These are phyloP conservation scores for Hephaestus fuliginosus DNA, from an alignment of 2,797 vertebrate genomes.

Conservation along the genomic window DNA sequence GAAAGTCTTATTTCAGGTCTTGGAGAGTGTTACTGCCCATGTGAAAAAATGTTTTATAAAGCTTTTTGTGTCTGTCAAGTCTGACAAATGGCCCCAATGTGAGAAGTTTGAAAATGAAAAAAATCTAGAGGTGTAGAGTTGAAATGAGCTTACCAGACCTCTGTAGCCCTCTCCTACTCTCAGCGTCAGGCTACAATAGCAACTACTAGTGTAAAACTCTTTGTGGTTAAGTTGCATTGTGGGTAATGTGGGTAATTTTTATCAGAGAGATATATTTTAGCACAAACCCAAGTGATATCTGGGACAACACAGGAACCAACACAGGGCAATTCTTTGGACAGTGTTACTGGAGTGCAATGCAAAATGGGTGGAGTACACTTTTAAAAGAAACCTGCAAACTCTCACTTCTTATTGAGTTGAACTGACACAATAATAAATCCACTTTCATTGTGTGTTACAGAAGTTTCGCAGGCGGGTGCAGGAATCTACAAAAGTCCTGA, in stretches of 20 bases:
- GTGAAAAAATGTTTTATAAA: background rate
- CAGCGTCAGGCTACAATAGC: background rate
- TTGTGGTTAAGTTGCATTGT: background rate
- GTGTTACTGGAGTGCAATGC: background rate
- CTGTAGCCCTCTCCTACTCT: background rate
- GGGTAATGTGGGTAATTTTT: no score
- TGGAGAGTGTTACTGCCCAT: background rate
- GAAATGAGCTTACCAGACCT: background rate
- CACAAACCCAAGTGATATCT: no score
- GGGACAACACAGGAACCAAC: background rate
- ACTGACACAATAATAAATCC: slow-evolving; percentile 20
- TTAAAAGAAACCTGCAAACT: slow-evolving; percentile 13
- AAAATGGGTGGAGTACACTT: background rate
- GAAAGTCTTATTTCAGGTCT: background rate
- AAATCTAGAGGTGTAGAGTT: background rate
- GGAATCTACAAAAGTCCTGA: slow-evolving; percentile 96
- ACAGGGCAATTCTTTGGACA: background rate
- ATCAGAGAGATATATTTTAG: no score
- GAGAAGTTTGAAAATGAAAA: background rate
- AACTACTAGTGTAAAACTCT: background rate
- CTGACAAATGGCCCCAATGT: background rate
- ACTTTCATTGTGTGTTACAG: slow-evolving; percentile 79
- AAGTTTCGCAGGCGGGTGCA: slow-evolving; percentile 96
- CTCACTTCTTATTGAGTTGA: background rate
- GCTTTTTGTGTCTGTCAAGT: background rate